Percentiles rank a stretch among this genome's conserved stretches.
phyloP scores from a whole-genome alignment of 2,113 vertebrate species.

The Gavia stellata region DNA sequence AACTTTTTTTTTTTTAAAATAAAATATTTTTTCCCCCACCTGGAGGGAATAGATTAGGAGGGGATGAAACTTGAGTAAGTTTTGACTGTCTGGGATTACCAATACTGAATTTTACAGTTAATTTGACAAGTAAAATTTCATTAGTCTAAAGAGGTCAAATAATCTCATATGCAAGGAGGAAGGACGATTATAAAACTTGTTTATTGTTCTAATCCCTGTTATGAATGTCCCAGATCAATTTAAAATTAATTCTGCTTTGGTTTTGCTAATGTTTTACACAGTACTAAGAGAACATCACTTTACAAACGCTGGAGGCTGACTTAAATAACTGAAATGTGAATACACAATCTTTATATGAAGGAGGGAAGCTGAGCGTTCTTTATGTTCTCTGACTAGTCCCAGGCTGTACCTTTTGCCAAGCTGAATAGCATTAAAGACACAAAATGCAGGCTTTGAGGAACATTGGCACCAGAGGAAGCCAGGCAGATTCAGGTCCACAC shows the following conservation, averaged over 20 bases:
- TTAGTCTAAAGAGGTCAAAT: neutral
- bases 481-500: neutral
- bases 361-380: neutral
- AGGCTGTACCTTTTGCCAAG: neutral
- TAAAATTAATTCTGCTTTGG: neutral
- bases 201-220: neutral
- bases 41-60: neutral
- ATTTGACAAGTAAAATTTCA: neutral
- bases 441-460: neutral
- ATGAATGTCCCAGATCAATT: neutral
- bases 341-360: neutral
- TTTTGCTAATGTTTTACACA: neutral
- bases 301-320: neutral
- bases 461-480: neutral
- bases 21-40: neutral
- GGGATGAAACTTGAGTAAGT: neutral
- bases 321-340: conserved; percentile 1
- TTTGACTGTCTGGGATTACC: neutral
- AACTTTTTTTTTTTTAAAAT: neutral
- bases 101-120: neutral
- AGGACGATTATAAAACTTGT: neutral
- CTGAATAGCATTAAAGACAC: neutral
- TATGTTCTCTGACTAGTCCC: neutral
- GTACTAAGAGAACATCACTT: neutral
- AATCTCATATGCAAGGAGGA: neutral